A percentile compares a stretch with the other conserved stretches of the same genome.
phyloP scores from a whole-genome alignment of 2,113 vertebrate genomes.

The Triplophysa siluroides region DNA sequence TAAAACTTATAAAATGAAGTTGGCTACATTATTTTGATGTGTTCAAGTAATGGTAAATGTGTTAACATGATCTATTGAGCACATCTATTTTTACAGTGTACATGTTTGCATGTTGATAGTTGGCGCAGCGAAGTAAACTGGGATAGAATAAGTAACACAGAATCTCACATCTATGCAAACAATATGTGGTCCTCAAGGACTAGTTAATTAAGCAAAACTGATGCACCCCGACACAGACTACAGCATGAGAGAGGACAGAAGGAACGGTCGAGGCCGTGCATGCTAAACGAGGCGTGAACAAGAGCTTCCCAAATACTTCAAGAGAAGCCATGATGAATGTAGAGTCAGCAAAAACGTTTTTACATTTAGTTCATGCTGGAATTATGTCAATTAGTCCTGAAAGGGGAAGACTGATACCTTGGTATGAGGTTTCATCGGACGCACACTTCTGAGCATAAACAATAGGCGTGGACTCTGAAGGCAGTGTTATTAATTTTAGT shows the following conservation, averaged over 20 bases:
- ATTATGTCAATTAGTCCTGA: neutral
- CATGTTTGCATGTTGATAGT: no score
- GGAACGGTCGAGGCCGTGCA: slow-evolving; percentile 64
- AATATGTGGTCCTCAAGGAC: slow-evolving; percentile 14
- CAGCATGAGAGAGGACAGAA: no score
- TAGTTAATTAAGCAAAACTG: slow-evolving; percentile 40
- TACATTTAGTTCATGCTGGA: neutral
- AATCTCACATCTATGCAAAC: slow-evolving; percentile 24
- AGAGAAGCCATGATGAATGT: slow-evolving; percentile 65
- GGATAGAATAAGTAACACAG: neutral
- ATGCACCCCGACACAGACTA: no score
- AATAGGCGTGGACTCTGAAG: no score
- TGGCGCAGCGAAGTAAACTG: no score
- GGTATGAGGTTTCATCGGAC: no score
- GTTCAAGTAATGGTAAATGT: no score
- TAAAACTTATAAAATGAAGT: no score
- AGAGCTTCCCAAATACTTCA: slow-evolving; percentile 76
- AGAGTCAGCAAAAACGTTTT: slow-evolving; percentile 40
- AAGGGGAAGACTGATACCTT: neutral
- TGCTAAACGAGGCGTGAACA: slow-evolving; percentile 73
- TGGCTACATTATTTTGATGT: no score
- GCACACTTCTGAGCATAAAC: no score
- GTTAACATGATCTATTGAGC: no score
- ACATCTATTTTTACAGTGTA: neutral
- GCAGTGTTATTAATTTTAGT: neutral